Evolutionary conservation across 2,113 vertebrate species (phyloP).

Genomic region (Colinus virginianus): DNA sequence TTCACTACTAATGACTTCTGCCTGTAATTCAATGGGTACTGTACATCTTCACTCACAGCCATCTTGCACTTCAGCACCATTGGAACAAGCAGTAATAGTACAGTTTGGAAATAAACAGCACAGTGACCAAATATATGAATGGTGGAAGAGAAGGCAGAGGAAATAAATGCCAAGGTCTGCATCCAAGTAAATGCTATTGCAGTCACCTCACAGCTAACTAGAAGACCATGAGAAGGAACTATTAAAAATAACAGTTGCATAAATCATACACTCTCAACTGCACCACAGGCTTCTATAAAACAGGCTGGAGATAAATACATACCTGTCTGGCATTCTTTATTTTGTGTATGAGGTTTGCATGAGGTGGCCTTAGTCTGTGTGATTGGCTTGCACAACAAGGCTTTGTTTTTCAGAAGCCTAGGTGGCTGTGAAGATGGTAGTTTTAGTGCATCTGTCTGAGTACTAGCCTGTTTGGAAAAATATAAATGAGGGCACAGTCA

Average conservation of each 20-base stretch:
- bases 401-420: constrained; percentile 95
- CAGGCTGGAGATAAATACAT: neutral
- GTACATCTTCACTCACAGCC: neutral
- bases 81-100: neutral
- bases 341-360: constrained; percentile 89
- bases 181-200: neutral
- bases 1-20: neutral
- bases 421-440: constrained; percentile 80
- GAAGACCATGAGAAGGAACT: neutral
- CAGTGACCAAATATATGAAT: neutral
- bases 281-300: neutral
- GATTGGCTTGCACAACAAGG: constrained; percentile 92
- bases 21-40: neutral
- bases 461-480: constrained; percentile 82
- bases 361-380: constrained; percentile 95
- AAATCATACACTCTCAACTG: neutral
- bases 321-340: constrained; percentile 93
- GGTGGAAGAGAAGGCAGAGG: neutral
- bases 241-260: neutral
- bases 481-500: neutral
- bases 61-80: neutral
- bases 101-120: neutral
- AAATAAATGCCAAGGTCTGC: neutral
- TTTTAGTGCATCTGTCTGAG: constrained; percentile 88
- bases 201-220: neutral